Evolutionary conservation across 1,140 invertebrate species (phyloP).

Genomic region (Hylaeus anthracinus): DNA sequence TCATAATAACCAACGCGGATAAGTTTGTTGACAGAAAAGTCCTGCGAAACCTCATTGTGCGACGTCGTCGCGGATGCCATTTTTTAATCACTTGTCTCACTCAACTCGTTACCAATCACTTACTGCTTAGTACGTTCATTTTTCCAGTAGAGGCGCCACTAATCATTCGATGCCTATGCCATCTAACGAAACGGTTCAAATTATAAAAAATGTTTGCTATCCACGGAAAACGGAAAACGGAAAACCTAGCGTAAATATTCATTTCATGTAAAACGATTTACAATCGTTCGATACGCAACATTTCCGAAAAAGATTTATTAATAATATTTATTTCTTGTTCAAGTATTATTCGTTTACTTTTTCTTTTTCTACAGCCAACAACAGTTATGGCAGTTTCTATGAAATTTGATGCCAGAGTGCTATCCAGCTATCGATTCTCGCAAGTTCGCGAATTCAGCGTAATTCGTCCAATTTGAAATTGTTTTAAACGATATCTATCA

Average conservation of each 20-base stretch:
- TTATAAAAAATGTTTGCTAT: slow-evolving; percentile 18
- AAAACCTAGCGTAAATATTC: not conserved
- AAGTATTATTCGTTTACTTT: not conserved
- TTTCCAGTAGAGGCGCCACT: slow-evolving; percentile 51
- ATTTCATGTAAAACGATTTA: not conserved
- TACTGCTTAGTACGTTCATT: slow-evolving; percentile 68
- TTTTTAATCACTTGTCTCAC: slow-evolving; percentile 78
- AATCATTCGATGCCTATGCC: not conserved
- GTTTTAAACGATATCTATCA: not conserved
- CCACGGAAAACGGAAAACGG: not conserved
- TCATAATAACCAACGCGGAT: slow-evolving; percentile 98
- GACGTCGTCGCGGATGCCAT: slow-evolving; percentile 80
- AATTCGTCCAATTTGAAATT: not conserved
- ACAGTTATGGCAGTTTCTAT: not conserved
- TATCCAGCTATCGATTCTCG: not conserved
- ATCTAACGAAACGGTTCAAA: slow-evolving; percentile 30
- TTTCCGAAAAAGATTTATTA: not conserved
- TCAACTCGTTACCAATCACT: slow-evolving; percentile 74
- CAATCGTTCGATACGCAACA: not conserved
- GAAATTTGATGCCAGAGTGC: not conserved
- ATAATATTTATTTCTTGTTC: not conserved
- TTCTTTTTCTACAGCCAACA: not conserved
- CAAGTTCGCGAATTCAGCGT: not conserved
- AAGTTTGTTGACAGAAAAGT: slow-evolving; percentile 85
- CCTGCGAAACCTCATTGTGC: slow-evolving; percentile 79